Evolutionary conservation across 2,113 vertebrate species (phyloP).

Genomic region (Neolamprologus cancellatus): DNA sequence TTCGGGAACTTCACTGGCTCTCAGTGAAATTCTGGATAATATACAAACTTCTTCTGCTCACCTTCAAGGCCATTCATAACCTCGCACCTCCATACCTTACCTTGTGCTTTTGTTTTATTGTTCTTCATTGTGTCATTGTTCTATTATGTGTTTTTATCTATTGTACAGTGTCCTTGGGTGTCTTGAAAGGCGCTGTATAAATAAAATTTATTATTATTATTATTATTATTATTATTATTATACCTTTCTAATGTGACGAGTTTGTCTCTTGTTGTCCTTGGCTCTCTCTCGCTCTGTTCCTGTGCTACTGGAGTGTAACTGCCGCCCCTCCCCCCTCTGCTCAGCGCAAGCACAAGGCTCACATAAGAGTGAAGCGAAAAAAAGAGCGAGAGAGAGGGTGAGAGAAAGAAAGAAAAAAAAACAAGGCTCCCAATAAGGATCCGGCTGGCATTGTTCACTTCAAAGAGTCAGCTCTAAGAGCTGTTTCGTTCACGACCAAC

Average conservation of each 20-base stretch:
- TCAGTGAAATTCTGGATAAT: no score
- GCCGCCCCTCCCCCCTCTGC: background rate
- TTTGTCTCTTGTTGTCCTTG: background rate
- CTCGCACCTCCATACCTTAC: no score
- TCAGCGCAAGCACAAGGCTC: background rate
- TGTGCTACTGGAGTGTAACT: background rate
- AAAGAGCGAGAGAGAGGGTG: background rate
- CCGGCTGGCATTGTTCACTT: accelerated
- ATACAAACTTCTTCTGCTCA: no score
- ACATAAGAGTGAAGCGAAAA: background rate
- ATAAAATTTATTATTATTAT: no score
- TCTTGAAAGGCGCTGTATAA: no score
- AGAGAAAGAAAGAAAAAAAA: background rate
- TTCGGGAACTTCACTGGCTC: no score
- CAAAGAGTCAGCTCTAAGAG: accelerated
- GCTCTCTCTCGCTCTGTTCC: background rate
- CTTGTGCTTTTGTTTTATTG: no score
- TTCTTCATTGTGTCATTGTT: no score
- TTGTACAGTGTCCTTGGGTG: no score
- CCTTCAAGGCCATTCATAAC: no score
- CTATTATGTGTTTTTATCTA: no score
- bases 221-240: no score
- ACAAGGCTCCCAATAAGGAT: background rate
- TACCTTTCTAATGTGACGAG: background rate
- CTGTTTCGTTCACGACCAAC: background rate